Conservation (phyloP, 92 coral and sea anemone genomes). For the Anthopleura xanthogrammica region DNA sequence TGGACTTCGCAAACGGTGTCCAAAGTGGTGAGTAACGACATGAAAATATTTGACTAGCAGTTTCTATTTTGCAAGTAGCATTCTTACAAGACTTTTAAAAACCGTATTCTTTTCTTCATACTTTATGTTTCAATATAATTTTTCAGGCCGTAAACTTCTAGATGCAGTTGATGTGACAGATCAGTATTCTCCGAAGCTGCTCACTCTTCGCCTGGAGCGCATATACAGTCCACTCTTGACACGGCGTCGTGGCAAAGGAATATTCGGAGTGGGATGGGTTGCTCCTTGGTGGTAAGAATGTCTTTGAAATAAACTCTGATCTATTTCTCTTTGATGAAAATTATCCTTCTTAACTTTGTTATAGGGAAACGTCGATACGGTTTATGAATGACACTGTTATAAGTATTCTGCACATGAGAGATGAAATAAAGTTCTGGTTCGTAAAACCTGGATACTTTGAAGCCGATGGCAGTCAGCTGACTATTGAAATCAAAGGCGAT, state of each 20-base stretch:
- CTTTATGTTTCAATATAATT: background rate
- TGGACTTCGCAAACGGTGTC: conserved; percentile 66
- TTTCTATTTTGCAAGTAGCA: too few species aligned
- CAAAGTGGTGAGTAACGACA: conserved; percentile 41
- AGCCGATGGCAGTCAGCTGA: background rate
- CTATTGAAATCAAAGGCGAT: background rate
- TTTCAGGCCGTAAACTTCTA: conserved; percentile 3
- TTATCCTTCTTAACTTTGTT: background rate
- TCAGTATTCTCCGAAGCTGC: conserved; percentile 2
- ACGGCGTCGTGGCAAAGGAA: conserved; percentile 55
- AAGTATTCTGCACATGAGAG: conserved; percentile 8
- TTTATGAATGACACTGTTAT: conserved; percentile 9
- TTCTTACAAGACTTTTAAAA: too few species aligned
- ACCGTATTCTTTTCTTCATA: background rate
- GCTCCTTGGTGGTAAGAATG: conserved; percentile 75
- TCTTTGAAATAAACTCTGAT: background rate
- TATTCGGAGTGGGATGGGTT: conserved; percentile 74
- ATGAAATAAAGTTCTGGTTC: conserved; percentile 2
- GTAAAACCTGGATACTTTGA: conserved; percentile 4
- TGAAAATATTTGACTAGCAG: background rate
- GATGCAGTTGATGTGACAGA: conserved; percentile 18
- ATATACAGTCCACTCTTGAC: conserved; percentile 61
- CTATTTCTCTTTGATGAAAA: background rate
- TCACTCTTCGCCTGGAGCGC: conserved; percentile 31
- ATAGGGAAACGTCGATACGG: conserved; percentile 13